Percentiles rank a stretch among this genome's conserved stretches.
Conservation (phyloP, 2,113 vertebrate species). For the Clupea harengus region DNA sequence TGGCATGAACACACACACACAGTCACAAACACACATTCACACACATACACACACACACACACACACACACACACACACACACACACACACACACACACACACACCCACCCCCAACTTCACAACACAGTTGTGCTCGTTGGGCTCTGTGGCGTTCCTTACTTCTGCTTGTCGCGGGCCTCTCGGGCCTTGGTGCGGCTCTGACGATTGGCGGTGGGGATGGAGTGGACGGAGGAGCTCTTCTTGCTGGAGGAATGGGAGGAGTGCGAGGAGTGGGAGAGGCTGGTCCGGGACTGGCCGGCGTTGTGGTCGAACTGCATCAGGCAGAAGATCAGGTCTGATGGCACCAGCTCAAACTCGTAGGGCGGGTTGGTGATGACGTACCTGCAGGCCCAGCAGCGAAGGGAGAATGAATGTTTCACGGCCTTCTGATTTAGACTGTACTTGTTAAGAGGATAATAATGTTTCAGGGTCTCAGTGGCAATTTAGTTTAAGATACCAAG, state of each 20-base stretch:
- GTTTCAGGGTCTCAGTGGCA: neutral
- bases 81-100: neutral
- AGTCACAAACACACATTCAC: neutral
- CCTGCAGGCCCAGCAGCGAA: constrained; percentile 61
- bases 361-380: constrained; percentile 98
- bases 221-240: constrained; percentile 97
- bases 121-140: neutral
- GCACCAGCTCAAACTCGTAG: constrained; percentile 97
- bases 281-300: constrained; percentile 95
- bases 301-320: constrained; percentile 99
- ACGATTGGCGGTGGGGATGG: constrained; percentile 89
- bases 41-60: neutral
- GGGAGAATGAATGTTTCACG: neutral
- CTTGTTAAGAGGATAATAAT: neutral
- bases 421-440: neutral
- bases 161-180: constrained; percentile 96
- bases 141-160: constrained; percentile 72
- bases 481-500: neutral
- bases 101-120: neutral
- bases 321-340: constrained; percentile 98
- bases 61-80: too few relatives aligned
- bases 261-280: constrained; percentile 96
- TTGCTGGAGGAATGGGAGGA: constrained; percentile 99
- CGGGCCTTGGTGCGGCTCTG: constrained; percentile 91
- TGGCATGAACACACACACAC: neutral